These are phyloP conservation scores for Antheraea yamamai DNA, from an alignment of 2,888 invertebrate genomes.

Conservation along the genomic window DNA sequence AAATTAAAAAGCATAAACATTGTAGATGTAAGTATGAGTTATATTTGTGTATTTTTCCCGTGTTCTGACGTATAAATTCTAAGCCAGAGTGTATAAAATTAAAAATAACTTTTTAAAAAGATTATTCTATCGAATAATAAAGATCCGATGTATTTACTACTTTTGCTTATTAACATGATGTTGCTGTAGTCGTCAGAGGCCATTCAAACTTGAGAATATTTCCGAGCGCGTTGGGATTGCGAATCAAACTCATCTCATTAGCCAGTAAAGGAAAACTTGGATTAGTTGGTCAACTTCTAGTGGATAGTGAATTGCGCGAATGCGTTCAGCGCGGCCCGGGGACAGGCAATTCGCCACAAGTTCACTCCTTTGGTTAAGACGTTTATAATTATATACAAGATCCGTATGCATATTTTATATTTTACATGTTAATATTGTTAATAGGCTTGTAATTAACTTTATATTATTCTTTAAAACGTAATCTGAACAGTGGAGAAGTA, in stretches of 20 bases:
- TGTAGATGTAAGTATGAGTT: neutral
- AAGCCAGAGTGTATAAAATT: neutral
- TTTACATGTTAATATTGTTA: neutral
- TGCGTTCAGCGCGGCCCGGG: conserved; percentile 39
- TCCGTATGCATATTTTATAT: neutral
- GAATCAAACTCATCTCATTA: conserved; percentile 81
- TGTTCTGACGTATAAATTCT: neutral
- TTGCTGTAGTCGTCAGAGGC: conserved; percentile 17
- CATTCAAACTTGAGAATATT: conserved; percentile 47
- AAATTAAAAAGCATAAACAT: too few relatives aligned
- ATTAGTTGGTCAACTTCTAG: conserved; percentile 78
- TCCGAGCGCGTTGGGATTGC: conserved; percentile 61
- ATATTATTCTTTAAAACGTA: too few relatives aligned
- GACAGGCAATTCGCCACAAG: conserved; percentile 41
- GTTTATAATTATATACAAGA: neutral
- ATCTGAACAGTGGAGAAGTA: too few relatives aligned
- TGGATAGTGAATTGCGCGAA: conserved; percentile 52
- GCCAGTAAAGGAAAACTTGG: conserved; percentile 78
- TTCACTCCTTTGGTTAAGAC: conserved; percentile 37
- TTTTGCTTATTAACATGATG: conserved; percentile 17
- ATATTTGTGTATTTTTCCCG: neutral
- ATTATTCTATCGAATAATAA: neutral
- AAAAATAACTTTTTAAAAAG: neutral
- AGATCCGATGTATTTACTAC: neutral
- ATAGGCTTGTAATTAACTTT: too few relatives aligned